These are phyloP conservation scores for Lepidochitona cinerea DNA, from an alignment of 2,888 invertebrate genomes.

Conservation along the genomic window DNA sequence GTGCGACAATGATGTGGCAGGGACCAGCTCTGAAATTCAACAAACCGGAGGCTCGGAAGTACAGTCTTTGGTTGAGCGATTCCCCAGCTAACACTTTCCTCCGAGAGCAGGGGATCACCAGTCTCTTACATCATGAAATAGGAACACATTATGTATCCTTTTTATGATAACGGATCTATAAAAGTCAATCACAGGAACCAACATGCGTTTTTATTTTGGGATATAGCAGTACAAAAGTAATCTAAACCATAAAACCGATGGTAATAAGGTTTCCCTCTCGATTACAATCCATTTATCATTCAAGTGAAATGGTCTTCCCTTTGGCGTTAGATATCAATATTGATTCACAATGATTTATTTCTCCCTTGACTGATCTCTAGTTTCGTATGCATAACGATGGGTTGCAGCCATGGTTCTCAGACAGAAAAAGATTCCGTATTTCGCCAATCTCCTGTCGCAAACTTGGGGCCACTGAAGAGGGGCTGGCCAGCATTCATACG, in stretches of 20 bases:
- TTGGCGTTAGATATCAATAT: too few species aligned
- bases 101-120: slow-evolving; percentile 60
- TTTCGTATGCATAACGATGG: slow-evolving; percentile 67
- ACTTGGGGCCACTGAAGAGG: slow-evolving; percentile 64
- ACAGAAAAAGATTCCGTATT: slow-evolving; percentile 62
- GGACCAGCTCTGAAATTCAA: slow-evolving; percentile 59
- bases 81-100: slow-evolving; percentile 62
- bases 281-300: too few species aligned
- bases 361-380: too few species aligned
- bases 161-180: neutral
- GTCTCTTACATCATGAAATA: slow-evolving; percentile 68
- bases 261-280: too few species aligned
- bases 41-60: slow-evolving; percentile 61
- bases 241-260: too few species aligned
- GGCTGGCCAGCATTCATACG: slow-evolving; percentile 66
- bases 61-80: slow-evolving; percentile 64
- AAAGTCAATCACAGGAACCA: too few species aligned
- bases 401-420: slow-evolving; percentile 68
- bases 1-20: slow-evolving; percentile 68
- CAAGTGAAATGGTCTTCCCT: too few species aligned
- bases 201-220: too few species aligned
- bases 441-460: slow-evolving; percentile 49
- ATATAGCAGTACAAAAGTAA: too few species aligned
- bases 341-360: too few species aligned
- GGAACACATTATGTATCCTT: slow-evolving; percentile 71